These are phyloP conservation scores for Chrysaora quinquecirrha DNA, from an alignment of 30 jellyfish, hydroid and myxozoan genomes.

Conservation along the genomic window DNA sequence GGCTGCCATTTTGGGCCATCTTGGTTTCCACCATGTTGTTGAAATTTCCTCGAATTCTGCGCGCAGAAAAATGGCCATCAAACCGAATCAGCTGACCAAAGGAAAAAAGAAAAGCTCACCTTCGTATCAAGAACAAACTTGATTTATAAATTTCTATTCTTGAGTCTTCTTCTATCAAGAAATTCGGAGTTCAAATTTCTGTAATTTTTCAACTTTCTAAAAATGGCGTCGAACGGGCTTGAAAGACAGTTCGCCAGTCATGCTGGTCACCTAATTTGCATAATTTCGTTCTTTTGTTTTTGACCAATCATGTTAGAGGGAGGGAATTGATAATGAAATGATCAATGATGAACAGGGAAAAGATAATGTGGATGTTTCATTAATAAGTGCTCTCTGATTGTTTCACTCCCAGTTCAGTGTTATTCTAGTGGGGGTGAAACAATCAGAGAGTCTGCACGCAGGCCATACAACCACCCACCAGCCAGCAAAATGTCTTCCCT, in stretches of 20 bases:
- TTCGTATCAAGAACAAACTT: not conserved
- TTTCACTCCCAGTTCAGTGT: too few relatives aligned
- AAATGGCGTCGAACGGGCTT: not conserved
- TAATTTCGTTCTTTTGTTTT: not conserved
- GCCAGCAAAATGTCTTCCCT: too few relatives aligned
- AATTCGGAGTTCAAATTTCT: not conserved
- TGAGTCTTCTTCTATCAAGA: not conserved
- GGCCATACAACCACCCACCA: too few relatives aligned
- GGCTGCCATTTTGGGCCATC: constrained; percentile 87
- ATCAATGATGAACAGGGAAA: not conserved
- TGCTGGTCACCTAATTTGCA: constrained; percentile 1
- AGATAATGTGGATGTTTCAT: too few relatives aligned
- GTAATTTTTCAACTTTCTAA: not conserved
- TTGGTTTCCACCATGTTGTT: constrained; percentile 71
- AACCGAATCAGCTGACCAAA: not conserved
- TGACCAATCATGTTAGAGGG: not conserved
- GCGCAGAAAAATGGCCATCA: constrained; percentile 38
- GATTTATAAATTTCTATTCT: not conserved
- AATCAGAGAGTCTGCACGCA: too few relatives aligned
- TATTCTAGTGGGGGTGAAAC: too few relatives aligned
- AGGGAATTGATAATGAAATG: not conserved
- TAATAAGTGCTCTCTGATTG: too few relatives aligned
- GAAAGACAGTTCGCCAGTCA: not conserved
- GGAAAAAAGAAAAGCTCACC: not conserved
- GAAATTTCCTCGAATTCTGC: constrained; percentile 32